Base-by-base conservation (phyloP, 2,888 invertebrate species). In the Allacma fusca region DNA sequence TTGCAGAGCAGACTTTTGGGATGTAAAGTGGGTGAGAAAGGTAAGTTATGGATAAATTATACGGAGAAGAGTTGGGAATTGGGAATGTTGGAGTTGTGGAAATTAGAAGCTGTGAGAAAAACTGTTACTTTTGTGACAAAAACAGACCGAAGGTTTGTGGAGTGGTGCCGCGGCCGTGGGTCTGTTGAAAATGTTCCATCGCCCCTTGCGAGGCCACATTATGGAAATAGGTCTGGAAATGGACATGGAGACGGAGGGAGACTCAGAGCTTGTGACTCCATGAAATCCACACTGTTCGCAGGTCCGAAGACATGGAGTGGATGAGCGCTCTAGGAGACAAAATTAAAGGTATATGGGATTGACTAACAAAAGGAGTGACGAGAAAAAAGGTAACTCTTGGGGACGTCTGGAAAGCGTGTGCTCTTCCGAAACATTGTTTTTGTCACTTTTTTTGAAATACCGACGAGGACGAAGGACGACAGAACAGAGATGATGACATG, bases 401-500 rank as follows among this genome's bases (percentile, higher is more conserved):
- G 62, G 62, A 44, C 62, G 62, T 62, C 62, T 62, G 62, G 76
- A 40, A 34, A 76, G 69, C 76, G 76, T 76, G 76, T 76, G 76
- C 76, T 76, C 16, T 43, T 70, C 40, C n/a, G 2, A 19, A 23
- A 70, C 70, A 70, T 76, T 76, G 76, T 76, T 76, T 76, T 76
- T 76, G 76, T 76, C 76, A 76, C 76, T 76, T 59, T 75, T 68
- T 50, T 64, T 68, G 29, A 70, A 34, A 76, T 24, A 59, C 70
- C 76, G 69, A 76, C 62, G 70, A 29, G 34, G 44, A 70, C 23
- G 62, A 40, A 69, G 19, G 62, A 34, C 26, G 70, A 59, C 44
- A 69, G 59, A 69, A 76, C 34, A 70, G 76, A 76, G 76, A 76
- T 76, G 75, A 75, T 75, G 76, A 76, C 76, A 76, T 70, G 68